Evolutionary conservation across 2,888 invertebrate genomes (phyloP).

Genomic region (Busseola fusca): DNA sequence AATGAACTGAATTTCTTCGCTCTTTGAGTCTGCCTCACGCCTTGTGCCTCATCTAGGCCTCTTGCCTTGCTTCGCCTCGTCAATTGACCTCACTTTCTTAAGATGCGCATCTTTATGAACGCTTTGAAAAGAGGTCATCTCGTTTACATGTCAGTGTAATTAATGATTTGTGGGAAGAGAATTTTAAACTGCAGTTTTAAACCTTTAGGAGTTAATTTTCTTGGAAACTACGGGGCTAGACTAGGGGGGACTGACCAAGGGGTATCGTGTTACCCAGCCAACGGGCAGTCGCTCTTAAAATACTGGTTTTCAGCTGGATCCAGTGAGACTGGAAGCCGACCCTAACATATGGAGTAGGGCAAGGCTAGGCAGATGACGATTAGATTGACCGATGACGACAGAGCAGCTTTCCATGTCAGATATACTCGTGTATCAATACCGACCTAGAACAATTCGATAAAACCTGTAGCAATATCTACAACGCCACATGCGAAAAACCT

Average conservation of each 20-base stretch:
- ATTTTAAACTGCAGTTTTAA: constrained; percentile 19
- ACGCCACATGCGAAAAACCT: no score
- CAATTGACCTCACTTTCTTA: constrained; percentile 64
- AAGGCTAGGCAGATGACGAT: neutral
- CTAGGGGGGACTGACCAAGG: neutral
- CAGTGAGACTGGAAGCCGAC: neutral
- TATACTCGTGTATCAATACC: neutral
- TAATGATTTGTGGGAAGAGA: neutral
- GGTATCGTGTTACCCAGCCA: neutral
- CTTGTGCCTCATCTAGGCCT: constrained; percentile 46
- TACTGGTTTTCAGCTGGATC: neutral
- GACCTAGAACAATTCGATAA: neutral
- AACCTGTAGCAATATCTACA: no score
- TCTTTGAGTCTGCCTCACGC: constrained; percentile 75
- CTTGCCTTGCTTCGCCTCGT: constrained; percentile 44
- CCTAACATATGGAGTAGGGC: neutral
- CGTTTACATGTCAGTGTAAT: constrained; percentile 35
- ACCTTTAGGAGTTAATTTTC: neutral
- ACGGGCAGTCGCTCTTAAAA: neutral
- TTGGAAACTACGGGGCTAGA: neutral
- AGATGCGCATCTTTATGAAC: constrained; percentile 62
- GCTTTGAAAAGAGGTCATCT: constrained; percentile 31
- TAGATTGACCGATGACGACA: neutral
- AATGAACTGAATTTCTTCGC: constrained; percentile 82
- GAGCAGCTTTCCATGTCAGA: neutral